Base-by-base conservation (phyloP, 1,140 invertebrate genomes). In the Cyclargus thomasi region DNA sequence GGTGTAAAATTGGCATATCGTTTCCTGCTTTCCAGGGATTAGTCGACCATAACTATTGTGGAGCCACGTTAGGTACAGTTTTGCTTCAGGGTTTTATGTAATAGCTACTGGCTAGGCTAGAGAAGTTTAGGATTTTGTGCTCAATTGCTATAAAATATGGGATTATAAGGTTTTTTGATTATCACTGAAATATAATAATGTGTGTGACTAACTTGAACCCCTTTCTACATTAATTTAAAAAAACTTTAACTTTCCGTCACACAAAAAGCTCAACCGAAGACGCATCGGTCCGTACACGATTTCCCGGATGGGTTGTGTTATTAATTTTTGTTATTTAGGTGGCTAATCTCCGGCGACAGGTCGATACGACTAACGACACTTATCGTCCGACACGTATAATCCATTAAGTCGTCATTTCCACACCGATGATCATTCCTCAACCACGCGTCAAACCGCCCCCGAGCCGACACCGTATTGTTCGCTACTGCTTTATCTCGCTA, bases 351-450 rank as follows among this genome's bases (percentile, higher is more conserved):
- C 73, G 73, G 73, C 79, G 85, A 85, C 84, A 79, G 79, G 70
- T 77, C 78, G 79, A 82, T 85, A 81, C 74, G 76, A 47, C 81
- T 69, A 72, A 83, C 81, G 85, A 88, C 87, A 88, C 85, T 87
- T 88, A 88, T 87, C 87, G 78, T 76, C 79, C 78, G 85, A 90
- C 87, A 90, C 77, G 85, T 88, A 85, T 90, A 87, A 90, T 90
- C 87, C 87, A 90, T 90, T 90, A 90, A 90, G 83, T 88, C 87
- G 87, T 90, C 86, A 88, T 90, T 89, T 89, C 85, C 85, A 89
- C 82, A 72, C 79, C 70, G 81, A 73, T 87, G 86, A 83, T 88
- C 83, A 89, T 89, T 89, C 83, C 77, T 89, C 84, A 86, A 85
- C 79, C 82, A 82, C 84, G 78, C 83, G 80, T 86, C 85, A 83